Evolutionary conservation across 1,140 invertebrate species (phyloP), one percentile per base, ranked within the genome.

Genomic region (Drosophila kepulauana): DNA sequence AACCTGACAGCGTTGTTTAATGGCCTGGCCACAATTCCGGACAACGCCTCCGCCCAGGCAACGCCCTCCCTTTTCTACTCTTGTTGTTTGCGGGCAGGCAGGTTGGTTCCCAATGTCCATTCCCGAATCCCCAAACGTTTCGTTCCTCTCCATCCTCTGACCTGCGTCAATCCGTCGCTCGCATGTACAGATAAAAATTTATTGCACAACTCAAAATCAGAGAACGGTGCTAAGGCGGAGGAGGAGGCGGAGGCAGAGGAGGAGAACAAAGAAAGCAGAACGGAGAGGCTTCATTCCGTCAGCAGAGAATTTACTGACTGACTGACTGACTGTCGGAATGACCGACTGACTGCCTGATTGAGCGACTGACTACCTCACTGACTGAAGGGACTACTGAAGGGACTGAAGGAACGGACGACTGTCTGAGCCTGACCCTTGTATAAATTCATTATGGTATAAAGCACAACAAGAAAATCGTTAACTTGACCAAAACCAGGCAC

Each of bases 181-280:
- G 84, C 85, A 78, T 88, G 84, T 89, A 89, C 70, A 88, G 85
- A 88, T 88, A 88, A 89, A 89, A 88, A 89, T 88, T 88, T 88
- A 88, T 88, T 88, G 84, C 84, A 88, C 85, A 88, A 84, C 85
- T 88, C 84, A 88, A 88, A 88, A 88, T 89, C 84, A 89, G 80
- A 66, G 79, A 58, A 61, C 63, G 61, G 13, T 43, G 52, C 20
- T 25, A 20, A 20, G 38, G 59, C 35, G 38, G 35, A 4, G 10
- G 43, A 10, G 51, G 13, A 51, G 41, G n/a, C 11, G 5, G n/a
- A n/a, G 8, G 20, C 35, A 8, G 35, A 38, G 7, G 10, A 10
- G 10, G 7, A 38, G 35, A 38, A 6, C 35, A 38, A 6, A 25
- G 20, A 25, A 25, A 25, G n/a, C 11, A 43, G n/a, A 41, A 25